Conservation (phyloP, 2,113 vertebrate genomes). For the Phoxinus phoxinus region DNA sequence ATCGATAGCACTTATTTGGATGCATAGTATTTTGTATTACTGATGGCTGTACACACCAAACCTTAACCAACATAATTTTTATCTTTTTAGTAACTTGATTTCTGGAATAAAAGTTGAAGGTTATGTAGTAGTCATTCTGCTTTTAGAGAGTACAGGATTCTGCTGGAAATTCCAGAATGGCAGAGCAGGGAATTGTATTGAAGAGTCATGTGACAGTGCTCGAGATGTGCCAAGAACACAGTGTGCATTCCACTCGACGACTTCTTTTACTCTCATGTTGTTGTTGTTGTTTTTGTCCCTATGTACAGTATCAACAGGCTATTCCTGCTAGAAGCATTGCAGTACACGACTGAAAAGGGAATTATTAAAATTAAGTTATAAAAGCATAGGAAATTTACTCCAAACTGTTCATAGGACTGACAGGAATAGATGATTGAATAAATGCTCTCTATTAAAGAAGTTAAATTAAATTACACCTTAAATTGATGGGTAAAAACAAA, state of each 20-base stretch:
- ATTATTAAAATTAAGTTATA: neutral
- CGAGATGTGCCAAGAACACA: conserved; percentile 40
- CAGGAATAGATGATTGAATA: neutral
- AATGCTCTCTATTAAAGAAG: neutral
- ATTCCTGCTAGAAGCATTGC: neutral
- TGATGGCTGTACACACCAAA: neutral
- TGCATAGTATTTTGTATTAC: neutral
- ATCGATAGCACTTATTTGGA: neutral
- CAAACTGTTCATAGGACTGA: neutral
- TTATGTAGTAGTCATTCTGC: neutral
- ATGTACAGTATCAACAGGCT: neutral
- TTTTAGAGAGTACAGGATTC: neutral
- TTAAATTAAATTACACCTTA: neutral
- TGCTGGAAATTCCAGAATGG: neutral
- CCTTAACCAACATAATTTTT: neutral
- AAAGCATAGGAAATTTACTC: neutral
- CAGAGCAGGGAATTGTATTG: conserved; percentile 37
- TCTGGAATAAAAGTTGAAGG: neutral
- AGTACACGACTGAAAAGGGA: neutral
- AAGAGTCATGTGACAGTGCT: conserved; percentile 64
- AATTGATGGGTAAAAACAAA: neutral
- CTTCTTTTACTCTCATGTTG: neutral
- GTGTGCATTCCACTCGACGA: neutral
- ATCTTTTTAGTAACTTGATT: neutral
- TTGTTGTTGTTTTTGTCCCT: neutral